Evolutionary conservation across 2,888 invertebrate species (phyloP), one percentile per base, ranked within the genome.

Genomic region (Hyppa rectilinea): DNA sequence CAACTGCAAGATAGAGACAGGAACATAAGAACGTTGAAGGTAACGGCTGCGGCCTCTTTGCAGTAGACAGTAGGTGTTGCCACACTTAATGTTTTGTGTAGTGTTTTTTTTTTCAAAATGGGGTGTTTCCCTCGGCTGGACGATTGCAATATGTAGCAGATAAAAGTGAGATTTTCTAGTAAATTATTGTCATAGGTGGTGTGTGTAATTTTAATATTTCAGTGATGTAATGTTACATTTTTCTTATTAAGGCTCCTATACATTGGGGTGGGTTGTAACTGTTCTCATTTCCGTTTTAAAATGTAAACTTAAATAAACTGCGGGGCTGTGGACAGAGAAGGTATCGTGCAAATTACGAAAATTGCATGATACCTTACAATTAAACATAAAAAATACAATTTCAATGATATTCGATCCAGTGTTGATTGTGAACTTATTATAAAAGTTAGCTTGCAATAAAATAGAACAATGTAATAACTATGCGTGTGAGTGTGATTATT

Each of bases 131-230:
- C n/a, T 1, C 23, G 40, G 43, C 31, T 43, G 73, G 53, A 49
- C 12, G 23, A 14, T 69, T 77, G 70, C 70, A 69, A 73, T 75
- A 58, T 55, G 17, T 50, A 58, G 40, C 23, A n/a, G n/a, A 20
- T 49, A 43, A 52, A 45, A 69, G 47, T 77, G 70, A 77, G 58
- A 59, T 77, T 73, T 58, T 40, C 38, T 47, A 47, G 23, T 59
- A 71, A 60, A 52, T 52, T 38, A 52, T 59, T 49, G 6, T 36
- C 6, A 50, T 40, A 36, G 12, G 5, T 20, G 14, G n/a, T 12
- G 26, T 58, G 20, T 38, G 52, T 74, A 17, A 40, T 14, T 40
- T 26, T 50, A 67, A 67, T 49, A 49, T 69, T 49, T 43, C 12
- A 29, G 43, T 71, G 23, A 72, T 71, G 69, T 45, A 2, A 26